Base-by-base conservation (phyloP, 2,113 vertebrate species). In the Gopherus evgoodei region DNA sequence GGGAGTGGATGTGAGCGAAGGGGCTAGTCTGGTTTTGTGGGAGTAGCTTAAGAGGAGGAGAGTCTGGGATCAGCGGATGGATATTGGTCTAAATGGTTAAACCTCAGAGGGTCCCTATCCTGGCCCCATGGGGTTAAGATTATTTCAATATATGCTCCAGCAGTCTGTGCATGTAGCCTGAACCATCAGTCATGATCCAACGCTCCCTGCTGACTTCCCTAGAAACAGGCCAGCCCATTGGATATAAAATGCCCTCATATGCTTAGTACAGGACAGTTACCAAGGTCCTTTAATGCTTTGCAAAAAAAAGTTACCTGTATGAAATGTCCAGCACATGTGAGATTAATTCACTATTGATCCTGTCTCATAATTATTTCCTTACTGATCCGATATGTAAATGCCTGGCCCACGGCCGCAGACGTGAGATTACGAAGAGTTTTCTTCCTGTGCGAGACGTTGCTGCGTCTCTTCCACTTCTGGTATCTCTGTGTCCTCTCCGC, bases 401-500 rank as follows among this genome's bases (percentile, higher is more conserved):
- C 81, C 17, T 8, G 10, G 81, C n/a, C 78, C 78, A 6, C 1
- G 54, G 38, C 35, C 38, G 2, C 22, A 11, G 24, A 1, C 2
- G 2, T 11, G 56, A 50, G 22, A 17, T 25, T 25, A 54, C 4
- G 22, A 29, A 4, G 31, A 5, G 11, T 29, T n/a, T n/a, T 25
- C 47, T 11, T 44, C 81, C 35, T 24, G 19, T 16, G 76, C 0
- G 35, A 49, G 42, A 11, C 6, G 49, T 10, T 49, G 76, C 25
- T 29, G 14, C 11, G 16, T 21, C 56, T 83, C 65, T 13, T 54
- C 31, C 1, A 78, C 56, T 35, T 96, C 92, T 14, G 86, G 47
- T 5, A 54, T 21, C 69, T 96, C 97, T 14, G 88, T 88, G 3
- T 79, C 87, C 94, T 99, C 99, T 4, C 99, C 99, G 95, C 99